phyloP scores from a whole-genome alignment of 2,113 vertebrate species.

The Aegithalos caudatus region DNA sequence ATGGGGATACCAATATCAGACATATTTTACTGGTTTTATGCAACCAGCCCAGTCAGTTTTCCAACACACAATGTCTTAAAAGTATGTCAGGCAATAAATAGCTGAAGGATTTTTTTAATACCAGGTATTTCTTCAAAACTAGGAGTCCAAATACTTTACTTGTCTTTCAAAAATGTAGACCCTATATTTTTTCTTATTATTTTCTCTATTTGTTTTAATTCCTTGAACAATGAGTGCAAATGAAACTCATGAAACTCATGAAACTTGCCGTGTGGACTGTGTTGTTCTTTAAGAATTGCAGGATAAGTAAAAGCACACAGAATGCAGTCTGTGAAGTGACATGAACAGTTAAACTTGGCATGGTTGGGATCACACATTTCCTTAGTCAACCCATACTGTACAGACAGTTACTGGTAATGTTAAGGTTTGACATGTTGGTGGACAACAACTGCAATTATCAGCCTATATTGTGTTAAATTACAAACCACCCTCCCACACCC shows the following conservation, averaged over 20 bases:
- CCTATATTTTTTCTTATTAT: not conserved
- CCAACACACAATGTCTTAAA: not conserved
- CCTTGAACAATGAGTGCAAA: not conserved
- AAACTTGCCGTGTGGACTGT: too few species aligned
- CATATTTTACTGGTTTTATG: not conserved
- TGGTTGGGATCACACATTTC: not conserved
- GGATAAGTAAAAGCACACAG: not conserved
- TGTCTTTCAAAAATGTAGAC: not conserved
- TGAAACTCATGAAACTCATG: too few species aligned
- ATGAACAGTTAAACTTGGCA: not conserved
- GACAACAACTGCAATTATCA: not conserved
- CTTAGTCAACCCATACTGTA: not conserved
- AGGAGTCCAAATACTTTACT: not conserved
- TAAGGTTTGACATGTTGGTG: not conserved
- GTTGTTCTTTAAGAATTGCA: not conserved
- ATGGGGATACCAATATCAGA: not conserved
- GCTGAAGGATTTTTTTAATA: not conserved
- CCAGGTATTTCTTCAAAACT: not conserved
- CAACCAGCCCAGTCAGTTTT: not conserved
- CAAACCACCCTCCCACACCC: too few species aligned
- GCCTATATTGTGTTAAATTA: not conserved
- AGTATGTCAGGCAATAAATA: not conserved
- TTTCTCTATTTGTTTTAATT: not conserved
- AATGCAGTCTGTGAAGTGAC: not conserved
- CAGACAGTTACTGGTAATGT: not conserved